Evolutionary conservation across 1,140 invertebrate species (phyloP).

Genomic region (Drosophila serrata): DNA sequence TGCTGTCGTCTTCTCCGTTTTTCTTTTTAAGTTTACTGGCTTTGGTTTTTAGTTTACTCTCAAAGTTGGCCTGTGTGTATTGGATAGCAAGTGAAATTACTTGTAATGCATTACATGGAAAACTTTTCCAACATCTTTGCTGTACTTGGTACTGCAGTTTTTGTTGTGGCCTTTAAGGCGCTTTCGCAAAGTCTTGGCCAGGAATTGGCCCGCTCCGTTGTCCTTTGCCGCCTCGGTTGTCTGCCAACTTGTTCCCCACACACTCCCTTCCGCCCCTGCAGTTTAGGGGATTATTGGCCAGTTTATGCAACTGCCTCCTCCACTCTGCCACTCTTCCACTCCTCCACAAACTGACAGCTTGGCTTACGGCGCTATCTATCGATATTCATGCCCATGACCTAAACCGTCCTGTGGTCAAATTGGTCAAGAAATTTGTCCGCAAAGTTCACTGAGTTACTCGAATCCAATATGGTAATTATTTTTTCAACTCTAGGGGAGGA

Average conservation of each 20-base stretch:
- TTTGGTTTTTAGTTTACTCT: slow-evolving; percentile 64
- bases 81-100: slow-evolving; percentile 76
- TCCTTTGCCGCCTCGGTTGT: slow-evolving; percentile 49
- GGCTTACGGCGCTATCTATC: slow-evolving; percentile 65
- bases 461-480: slow-evolving; percentile 80
- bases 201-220: slow-evolving; percentile 38
- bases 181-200: slow-evolving; percentile 44
- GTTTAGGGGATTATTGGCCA: slow-evolving; percentile 71
- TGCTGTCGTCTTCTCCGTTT: slow-evolving; percentile 21
- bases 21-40: slow-evolving; percentile 49
- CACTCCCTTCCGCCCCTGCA: slow-evolving; percentile 16
- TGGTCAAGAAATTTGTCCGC: slow-evolving; percentile 50
- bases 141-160: slow-evolving; percentile 28
- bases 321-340: too few species aligned
- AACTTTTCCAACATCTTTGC: slow-evolving; percentile 58
- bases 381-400: slow-evolving; percentile 56
- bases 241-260: slow-evolving; percentile 45
- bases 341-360: slow-evolving; percentile 32
- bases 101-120: slow-evolving; percentile 81
- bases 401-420: slow-evolving; percentile 57
- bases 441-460: slow-evolving; percentile 53
- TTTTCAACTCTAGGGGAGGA: slow-evolving; percentile 10
- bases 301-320: slow-evolving; percentile 70
- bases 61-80: slow-evolving; percentile 50
- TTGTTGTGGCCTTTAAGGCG: slow-evolving; percentile 61